Evolutionary conservation across 2,113 vertebrate genomes (phyloP).

Genomic region (Pterocles burchelli): DNA sequence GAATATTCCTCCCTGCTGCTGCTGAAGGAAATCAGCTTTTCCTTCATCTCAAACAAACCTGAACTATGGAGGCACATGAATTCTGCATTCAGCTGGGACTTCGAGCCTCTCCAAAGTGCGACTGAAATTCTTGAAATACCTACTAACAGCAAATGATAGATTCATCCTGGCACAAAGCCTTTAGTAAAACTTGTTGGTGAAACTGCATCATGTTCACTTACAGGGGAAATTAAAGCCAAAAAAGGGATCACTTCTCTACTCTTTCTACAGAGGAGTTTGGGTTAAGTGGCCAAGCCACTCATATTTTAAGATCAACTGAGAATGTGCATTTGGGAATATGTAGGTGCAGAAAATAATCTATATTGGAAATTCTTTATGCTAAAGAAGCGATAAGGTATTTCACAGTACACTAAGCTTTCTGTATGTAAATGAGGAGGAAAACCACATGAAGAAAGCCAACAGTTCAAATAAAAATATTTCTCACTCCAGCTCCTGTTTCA

Average conservation of each 20-base stretch:
- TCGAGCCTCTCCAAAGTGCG: not conserved
- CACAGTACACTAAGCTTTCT: not conserved
- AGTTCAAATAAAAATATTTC: not conserved
- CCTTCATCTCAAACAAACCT: not conserved
- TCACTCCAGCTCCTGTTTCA: not conserved
- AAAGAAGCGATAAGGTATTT: not conserved
- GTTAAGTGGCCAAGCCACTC: not conserved
- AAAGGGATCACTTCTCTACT: not conserved
- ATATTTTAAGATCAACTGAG: not conserved
- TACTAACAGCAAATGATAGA: not conserved
- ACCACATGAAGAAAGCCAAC: not conserved
- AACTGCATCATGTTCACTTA: not conserved
- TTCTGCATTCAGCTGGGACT: not conserved
- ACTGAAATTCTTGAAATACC: constrained; percentile 18
- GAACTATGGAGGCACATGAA: not conserved
- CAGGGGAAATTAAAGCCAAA: not conserved
- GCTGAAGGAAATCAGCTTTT: not conserved
- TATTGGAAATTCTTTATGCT: not conserved
- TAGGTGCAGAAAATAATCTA: not conserved
- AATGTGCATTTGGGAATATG: not conserved
- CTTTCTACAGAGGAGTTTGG: not conserved
- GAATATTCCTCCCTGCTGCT: not conserved
- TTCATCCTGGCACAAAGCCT: not conserved
- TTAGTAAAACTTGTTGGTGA: not conserved
- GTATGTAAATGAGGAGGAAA: not conserved